These are phyloP conservation scores for Rotaria socialis DNA, from an alignment of 2,888 invertebrate species.

Conservation along the genomic window DNA sequence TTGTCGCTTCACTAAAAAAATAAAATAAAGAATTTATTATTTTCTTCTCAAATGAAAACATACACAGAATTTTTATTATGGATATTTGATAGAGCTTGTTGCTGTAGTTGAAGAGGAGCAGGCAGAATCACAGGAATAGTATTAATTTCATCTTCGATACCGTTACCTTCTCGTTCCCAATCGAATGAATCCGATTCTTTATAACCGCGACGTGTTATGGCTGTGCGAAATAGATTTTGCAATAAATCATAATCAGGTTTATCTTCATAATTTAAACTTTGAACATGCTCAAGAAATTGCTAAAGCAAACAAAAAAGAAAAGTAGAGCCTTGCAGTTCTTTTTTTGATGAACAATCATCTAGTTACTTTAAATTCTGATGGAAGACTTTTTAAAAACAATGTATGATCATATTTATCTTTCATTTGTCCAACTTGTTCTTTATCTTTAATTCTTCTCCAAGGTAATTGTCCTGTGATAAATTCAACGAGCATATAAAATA, in stretches of 20 bases:
- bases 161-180: conserved; percentile 71
- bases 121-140: background rate
- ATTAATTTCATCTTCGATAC: conserved; percentile 12
- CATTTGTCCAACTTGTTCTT: conserved; percentile 55
- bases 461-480: conserved; percentile 96
- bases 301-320: background rate
- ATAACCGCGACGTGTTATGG: conserved; percentile 88
- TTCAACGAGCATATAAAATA: conserved; percentile 99
- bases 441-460: conserved; percentile 77
- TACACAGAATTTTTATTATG: conserved; percentile 13
- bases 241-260: conserved; percentile 91
- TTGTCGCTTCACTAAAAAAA: conserved; percentile 10
- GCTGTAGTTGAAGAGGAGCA: background rate
- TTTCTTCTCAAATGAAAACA: background rate
- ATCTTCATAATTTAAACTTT: conserved; percentile 84
- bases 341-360: too few relatives aligned
- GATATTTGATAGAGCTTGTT: background rate
- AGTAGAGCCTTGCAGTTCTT: too few relatives aligned
- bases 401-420: conserved; percentile 88
- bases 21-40: background rate
- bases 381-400: conserved; percentile 82
- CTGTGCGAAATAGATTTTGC: conserved; percentile 67
- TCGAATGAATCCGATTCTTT: conserved; percentile 85
- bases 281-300: conserved; percentile 81
- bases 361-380: conserved; percentile 78